A percentile compares a stretch with the other conserved stretches of the same genome.
Evolutionary conservation across 2,113 vertebrate genomes (phyloP).

Genomic region (Macquaria australasica): DNA sequence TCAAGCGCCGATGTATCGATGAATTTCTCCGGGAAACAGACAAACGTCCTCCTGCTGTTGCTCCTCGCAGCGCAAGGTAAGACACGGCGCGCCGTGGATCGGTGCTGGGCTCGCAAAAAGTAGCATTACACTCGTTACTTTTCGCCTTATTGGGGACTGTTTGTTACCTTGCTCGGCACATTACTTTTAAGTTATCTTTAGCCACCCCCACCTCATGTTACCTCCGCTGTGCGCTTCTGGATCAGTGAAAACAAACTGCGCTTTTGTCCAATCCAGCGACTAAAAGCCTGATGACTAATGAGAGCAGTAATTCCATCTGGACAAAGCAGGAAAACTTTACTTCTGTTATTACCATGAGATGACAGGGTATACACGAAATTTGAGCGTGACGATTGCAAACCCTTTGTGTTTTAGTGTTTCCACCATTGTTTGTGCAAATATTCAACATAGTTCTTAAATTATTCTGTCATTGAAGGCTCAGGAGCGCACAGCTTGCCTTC

Average conservation of each 20-base stretch:
- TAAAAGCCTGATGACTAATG: neutral
- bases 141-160: neutral
- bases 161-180: neutral
- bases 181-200: slow-evolving; percentile 4
- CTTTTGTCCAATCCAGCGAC: neutral
- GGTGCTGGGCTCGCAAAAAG: neutral
- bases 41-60: slow-evolving; percentile 68
- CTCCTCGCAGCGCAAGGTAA: slow-evolving; percentile 81
- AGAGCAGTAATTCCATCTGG: neutral
- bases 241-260: neutral
- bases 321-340: slow-evolving; percentile 1
- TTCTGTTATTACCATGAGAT: neutral
- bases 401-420: neutral
- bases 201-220: neutral
- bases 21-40: slow-evolving; percentile 74
- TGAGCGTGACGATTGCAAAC: neutral
- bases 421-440: neutral
- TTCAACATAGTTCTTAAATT: neutral
- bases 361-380: neutral
- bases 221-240: neutral
- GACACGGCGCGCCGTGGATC: slow-evolving; percentile 31
- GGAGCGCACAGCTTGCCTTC: neutral
- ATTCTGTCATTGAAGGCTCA: neutral
- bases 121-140: neutral
- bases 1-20: slow-evolving; percentile 66